Conservation (phyloP, 2,113 vertebrate genomes). For the Corydoras maculifer region DNA sequence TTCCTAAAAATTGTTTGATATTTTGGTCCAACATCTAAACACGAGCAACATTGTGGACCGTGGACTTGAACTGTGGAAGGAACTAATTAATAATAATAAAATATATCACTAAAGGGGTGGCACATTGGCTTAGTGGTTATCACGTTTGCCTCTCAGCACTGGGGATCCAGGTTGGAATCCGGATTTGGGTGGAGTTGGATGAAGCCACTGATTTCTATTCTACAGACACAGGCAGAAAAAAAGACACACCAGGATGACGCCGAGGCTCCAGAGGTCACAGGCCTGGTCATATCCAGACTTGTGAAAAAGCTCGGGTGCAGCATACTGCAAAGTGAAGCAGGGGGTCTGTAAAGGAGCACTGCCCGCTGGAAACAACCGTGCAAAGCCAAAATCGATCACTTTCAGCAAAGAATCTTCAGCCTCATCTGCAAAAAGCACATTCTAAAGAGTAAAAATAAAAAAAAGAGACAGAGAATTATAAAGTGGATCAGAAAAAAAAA, state of each 20-base stretch:
- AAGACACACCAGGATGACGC: conserved; percentile 77
- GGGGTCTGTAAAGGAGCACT: conserved; percentile 84
- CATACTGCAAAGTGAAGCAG: conserved; percentile 88
- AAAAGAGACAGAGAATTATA: not conserved
- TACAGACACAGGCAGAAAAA: conserved; percentile 9
- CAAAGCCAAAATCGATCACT: conserved; percentile 89
- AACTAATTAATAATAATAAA: too few species aligned
- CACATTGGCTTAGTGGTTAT: too few species aligned
- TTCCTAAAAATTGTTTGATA: too few species aligned
- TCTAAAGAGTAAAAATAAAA: conserved; percentile 60
- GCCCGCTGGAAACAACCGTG: conserved; percentile 78
- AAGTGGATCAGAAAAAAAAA: too few species aligned
- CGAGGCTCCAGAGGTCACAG: conserved; percentile 89
- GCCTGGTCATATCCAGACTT: conserved; percentile 83
- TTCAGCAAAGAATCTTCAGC: conserved; percentile 74
- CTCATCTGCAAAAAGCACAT: conserved; percentile 80
- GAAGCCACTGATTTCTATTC: too few species aligned
- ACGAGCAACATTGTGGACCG: too few species aligned
- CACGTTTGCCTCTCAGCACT: too few species aligned
- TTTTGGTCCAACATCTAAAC: too few species aligned
- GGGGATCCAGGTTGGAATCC: too few species aligned
- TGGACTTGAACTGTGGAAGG: too few species aligned
- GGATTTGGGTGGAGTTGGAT: too few species aligned
- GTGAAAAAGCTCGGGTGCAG: conserved; percentile 81
- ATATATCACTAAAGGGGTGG: too few species aligned